phyloP scores from a whole-genome alignment of 2,113 vertebrate genomes.

The Ciconia stormi region DNA sequence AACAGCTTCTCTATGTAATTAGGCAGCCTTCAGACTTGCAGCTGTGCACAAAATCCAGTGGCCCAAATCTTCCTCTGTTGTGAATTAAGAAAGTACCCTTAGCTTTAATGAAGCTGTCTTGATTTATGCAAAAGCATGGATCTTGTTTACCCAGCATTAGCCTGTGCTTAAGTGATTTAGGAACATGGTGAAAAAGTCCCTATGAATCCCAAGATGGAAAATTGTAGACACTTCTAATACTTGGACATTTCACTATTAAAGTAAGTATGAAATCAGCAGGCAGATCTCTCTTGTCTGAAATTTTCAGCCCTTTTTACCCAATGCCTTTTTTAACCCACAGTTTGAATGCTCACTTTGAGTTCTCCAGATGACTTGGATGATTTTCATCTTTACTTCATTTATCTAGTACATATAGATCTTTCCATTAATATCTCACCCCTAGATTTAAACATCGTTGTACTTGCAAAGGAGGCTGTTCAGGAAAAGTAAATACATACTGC shows the following conservation, averaged over 20 bases:
- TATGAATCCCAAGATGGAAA: not conserved
- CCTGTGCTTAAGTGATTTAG: not conserved
- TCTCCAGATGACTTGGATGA: not conserved
- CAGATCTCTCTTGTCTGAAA: not conserved
- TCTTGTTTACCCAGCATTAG: not conserved
- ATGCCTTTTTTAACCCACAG: accelerated
- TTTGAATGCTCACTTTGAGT: not conserved
- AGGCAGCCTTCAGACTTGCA: not conserved
- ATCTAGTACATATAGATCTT: not conserved
- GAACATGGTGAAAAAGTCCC: not conserved
- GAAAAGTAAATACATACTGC: not conserved
- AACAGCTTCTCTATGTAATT: not conserved
- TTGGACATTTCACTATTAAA: not conserved
- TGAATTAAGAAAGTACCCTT: not conserved
- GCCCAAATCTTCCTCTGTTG: not conserved
- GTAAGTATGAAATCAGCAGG: not conserved
- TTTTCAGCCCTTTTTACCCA: not conserved
- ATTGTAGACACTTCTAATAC: not conserved
- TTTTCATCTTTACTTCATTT: not conserved
- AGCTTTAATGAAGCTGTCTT: not conserved
- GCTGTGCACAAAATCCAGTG: not conserved
- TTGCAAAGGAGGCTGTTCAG: not conserved
- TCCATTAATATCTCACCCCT: not conserved
- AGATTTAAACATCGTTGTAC: not conserved
- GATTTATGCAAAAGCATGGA: not conserved